A percentile compares a stretch with the other conserved stretches of the same genome.
Conservation (phyloP, 1,140 invertebrate genomes). For the Campoletis sonorensis region DNA sequence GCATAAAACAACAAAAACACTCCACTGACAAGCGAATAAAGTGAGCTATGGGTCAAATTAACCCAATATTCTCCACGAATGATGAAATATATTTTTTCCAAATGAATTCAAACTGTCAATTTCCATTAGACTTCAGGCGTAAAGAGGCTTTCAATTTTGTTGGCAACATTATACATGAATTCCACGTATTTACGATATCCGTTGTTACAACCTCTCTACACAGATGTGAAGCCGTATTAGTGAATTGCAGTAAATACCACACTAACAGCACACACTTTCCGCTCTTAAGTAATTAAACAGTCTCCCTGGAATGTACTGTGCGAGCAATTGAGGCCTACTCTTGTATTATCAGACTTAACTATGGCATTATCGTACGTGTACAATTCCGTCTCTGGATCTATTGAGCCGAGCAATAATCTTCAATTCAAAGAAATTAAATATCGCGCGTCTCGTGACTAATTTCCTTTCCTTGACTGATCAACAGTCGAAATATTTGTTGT, state of each 20-base stretch:
- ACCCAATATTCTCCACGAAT: background rate
- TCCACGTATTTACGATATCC: background rate
- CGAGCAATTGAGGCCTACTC: conserved; percentile 21
- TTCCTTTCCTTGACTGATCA: background rate
- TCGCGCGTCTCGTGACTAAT: background rate
- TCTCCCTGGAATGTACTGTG: conserved; percentile 7
- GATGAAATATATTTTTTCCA: background rate
- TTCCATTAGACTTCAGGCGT: background rate
- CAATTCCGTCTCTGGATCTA: background rate
- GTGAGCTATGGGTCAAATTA: no score
- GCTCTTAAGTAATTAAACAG: conserved; percentile 26
- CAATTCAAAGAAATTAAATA: conserved; percentile 19
- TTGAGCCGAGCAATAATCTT: conserved; percentile 27
- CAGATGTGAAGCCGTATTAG: background rate
- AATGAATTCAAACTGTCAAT: background rate
- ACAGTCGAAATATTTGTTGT: background rate
- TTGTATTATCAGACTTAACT: background rate
- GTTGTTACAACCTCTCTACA: background rate
- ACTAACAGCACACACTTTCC: background rate
- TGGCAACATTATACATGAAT: no score
- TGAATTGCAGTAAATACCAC: background rate
- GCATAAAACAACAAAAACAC: no score
- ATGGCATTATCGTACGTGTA: background rate
- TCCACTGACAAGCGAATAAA: no score
- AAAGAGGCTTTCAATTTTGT: no score